Evolutionary conservation across 2,888 invertebrate species (phyloP), one percentile per base, ranked within the genome.

Genomic region (Nomada ferruginata): DNA sequence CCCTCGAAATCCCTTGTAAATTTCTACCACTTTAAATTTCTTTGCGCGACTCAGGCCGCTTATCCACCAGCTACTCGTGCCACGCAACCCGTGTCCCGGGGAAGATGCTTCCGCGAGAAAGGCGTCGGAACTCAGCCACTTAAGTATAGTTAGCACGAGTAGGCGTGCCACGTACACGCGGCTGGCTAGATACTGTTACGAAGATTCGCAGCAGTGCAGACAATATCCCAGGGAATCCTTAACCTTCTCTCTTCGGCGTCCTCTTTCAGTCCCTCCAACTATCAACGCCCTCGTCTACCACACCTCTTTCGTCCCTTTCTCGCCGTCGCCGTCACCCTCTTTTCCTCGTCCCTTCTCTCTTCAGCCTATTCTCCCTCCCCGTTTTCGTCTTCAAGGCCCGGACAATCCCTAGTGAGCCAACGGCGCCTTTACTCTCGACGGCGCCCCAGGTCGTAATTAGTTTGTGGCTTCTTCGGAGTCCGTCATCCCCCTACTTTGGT

Each of bases 391-490:
- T 76, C 64, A 68, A 70, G 72, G 53, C 79, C 76, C 81, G 80
- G 76, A 81, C 79, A 85, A 87, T 75, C 68, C 79, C 73, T 64
- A 76, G 73, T 50, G 76, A 75, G 78, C 84, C 82, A 85, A 71
- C 80, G 84, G 86, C 78, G 89, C 89, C 85, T 89, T 88, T 87
- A 90, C 89, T 89, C 91, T 89, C 91, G 86, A 86, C 89, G 88
- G 86, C 89, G 90, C 90, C 91, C 89, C 83, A 80, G 91, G 91
- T 91, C 87, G 91, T 91, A 91, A 91, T 91, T 91, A 91, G 91
- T 91, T 91, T 91, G 91, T 87, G 91, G 90, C 89, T 90, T 91
- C 89, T 85, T 83, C 86, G 66, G 84, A 84, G 87, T 90, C 90
- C 86, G 87, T 91, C 90, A 86, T 87, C 87, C 89, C 76, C 76